A percentile compares a stretch with the other conserved stretches of the same genome.
Conservation (phyloP, 53 echinoderm and acorn worm genomes). For the Echinometra lucunter region DNA sequence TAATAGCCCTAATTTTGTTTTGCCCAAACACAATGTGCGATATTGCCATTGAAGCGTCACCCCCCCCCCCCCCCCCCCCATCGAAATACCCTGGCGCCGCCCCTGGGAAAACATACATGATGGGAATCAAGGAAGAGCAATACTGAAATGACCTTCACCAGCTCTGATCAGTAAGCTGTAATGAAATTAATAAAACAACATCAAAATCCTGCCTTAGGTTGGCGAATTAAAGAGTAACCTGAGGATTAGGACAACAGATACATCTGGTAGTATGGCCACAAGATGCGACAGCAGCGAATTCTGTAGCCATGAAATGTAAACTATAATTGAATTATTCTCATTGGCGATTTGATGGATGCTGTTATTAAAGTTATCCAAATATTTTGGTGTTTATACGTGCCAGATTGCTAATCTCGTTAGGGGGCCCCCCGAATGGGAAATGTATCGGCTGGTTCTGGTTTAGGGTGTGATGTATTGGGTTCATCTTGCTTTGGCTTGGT, state of each 20-base stretch:
- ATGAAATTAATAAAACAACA: background rate
- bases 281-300: background rate
- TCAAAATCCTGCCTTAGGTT: background rate
- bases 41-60: too few species aligned
- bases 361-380: conserved; percentile 44
- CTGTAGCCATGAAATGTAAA: background rate
- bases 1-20: too few species aligned
- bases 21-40: too few species aligned
- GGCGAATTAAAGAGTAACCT: background rate
- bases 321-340: conserved; percentile 26
- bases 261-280: background rate
- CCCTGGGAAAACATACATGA: too few species aligned
- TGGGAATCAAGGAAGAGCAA: background rate
- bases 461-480: background rate
- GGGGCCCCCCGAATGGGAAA: background rate
- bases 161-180: background rate
- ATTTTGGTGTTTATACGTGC: conserved; percentile 25
- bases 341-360: background rate
- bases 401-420: conserved; percentile 31
- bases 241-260: background rate
- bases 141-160: background rate
- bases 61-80: too few species aligned
- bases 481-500: background rate
- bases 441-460: background rate
- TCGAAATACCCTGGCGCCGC: too few species aligned